Evolutionary conservation across 2,113 vertebrate genomes (phyloP), one percentile per base, ranked within the genome.

Genomic region (Notiomystis cincta): DNA sequence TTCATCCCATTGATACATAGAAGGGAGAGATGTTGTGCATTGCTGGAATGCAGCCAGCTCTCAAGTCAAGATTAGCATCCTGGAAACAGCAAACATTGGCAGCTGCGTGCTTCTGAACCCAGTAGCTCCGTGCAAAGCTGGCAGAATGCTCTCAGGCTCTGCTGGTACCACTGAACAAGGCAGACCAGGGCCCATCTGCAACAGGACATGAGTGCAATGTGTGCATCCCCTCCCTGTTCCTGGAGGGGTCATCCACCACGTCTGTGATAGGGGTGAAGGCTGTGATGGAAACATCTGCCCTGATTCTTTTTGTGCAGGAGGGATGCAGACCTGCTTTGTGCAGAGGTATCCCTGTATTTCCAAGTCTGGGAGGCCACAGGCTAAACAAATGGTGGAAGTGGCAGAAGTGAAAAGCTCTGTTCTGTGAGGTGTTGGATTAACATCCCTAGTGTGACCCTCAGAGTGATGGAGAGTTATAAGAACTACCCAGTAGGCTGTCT

Each of bases 71-170:
- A 95, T 89, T 60, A 83, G 64, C 86, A 57, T 83, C 79, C 75
- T 90, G 75, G 85, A 95, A 93, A 86, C 64, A 73, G 86, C 76
- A 71, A 77, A 92, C 35, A 11, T 10, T 35, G 82, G 78, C 90
- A 92, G 75, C 82, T 94, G 66, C 1, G 0, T 65, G 14, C 18
- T 73, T 45, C 85, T 77, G 71, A 76, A 50, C 19, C 75, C 64
- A n/a, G 71, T 0, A 69, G 85, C 75, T 76, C 48, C 11, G 13
- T 54, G 66, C 28, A 61, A 61, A 82, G 58, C 81, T 4, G 40
- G 31, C 1, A 2, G 38, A 6, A 3, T 0, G 7, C 33, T 85
- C 53, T 27, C 45, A n/a, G 70, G 22, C 57, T 65, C 62, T 53
- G 31, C 42, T 65, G 44, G 24, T 22, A n/a, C 27, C 44, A 8